Conservation (phyloP, 2,113 vertebrate species). For the Sylvietta virens region DNA sequence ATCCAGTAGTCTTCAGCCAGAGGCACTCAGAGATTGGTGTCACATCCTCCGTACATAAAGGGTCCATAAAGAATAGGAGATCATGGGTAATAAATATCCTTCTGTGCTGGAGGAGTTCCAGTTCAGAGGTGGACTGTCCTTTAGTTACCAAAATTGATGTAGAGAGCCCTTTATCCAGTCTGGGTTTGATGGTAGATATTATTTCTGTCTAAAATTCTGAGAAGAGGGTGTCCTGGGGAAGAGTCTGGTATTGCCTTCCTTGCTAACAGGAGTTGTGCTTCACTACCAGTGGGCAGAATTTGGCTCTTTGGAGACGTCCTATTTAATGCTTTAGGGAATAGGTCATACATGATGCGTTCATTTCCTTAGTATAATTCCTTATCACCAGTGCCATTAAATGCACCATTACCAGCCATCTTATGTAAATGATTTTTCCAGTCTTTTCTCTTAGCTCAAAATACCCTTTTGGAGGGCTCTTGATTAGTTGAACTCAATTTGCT, state of each 20-base stretch:
- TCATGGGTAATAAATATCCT: neutral
- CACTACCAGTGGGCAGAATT: neutral
- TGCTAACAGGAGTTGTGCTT: neutral
- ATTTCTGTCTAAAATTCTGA: neutral
- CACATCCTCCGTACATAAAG: neutral
- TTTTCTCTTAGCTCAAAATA: conserved; percentile 56
- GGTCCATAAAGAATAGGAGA: neutral
- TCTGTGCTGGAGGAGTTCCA: neutral
- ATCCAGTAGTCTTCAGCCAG: neutral
- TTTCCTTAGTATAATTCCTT: conserved; percentile 10
- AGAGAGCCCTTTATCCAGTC: neutral
- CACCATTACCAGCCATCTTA: conserved; percentile 50
- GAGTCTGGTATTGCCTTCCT: neutral
- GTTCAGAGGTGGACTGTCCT: neutral
- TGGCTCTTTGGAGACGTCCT: neutral
- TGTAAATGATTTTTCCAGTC: conserved; percentile 54
- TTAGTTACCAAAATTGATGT: neutral
- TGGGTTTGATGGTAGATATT: neutral
- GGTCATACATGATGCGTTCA: neutral
- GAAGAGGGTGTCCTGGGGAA: neutral
- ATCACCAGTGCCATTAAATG: conserved; percentile 41
- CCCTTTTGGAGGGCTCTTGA: conserved; percentile 62
- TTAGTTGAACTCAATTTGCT: conserved; percentile 71
- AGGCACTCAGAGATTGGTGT: neutral
- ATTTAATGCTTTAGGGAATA: conserved; percentile 22